These are phyloP conservation scores for Crotalus helleri DNA, from an alignment of 2,113 vertebrate genomes.

Conservation along the genomic window DNA sequence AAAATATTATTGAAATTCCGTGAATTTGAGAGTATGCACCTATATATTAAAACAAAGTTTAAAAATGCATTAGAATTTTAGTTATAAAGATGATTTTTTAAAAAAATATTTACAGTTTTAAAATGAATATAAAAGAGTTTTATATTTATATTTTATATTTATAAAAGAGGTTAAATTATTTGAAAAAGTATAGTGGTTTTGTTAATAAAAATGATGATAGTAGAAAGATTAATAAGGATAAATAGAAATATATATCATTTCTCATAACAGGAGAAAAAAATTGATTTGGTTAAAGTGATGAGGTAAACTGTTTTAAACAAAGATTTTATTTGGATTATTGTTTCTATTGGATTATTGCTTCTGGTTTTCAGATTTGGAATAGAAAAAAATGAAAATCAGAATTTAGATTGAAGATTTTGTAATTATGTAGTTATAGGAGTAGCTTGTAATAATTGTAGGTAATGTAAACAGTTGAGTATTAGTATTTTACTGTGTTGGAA, in stretches of 20 bases:
- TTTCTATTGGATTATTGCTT: background rate
- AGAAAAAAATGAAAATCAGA: background rate
- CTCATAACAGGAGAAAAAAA: background rate
- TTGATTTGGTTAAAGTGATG: background rate
- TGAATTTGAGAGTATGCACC: background rate
- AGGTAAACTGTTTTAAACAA: background rate
- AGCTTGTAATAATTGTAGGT: background rate
- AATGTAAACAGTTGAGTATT: background rate
- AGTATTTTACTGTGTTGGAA: background rate
- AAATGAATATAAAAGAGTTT: background rate
- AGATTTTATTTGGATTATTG: background rate
- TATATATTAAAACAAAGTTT: background rate
- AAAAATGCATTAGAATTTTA: background rate
- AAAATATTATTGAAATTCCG: background rate
- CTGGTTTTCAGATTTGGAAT: background rate
- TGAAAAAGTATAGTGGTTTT: background rate
- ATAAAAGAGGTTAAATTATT: background rate
- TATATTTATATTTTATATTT: too few relatives aligned
- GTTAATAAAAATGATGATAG: background rate
- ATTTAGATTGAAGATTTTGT: background rate
- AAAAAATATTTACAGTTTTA: background rate
- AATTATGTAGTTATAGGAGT: background rate
- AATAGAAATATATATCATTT: background rate
- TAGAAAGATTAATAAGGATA: background rate
- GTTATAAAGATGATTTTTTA: background rate